Evolutionary conservation across 2,797 vertebrate genomes (phyloP).

Genomic region (Rhinogobio ventralis): DNA sequence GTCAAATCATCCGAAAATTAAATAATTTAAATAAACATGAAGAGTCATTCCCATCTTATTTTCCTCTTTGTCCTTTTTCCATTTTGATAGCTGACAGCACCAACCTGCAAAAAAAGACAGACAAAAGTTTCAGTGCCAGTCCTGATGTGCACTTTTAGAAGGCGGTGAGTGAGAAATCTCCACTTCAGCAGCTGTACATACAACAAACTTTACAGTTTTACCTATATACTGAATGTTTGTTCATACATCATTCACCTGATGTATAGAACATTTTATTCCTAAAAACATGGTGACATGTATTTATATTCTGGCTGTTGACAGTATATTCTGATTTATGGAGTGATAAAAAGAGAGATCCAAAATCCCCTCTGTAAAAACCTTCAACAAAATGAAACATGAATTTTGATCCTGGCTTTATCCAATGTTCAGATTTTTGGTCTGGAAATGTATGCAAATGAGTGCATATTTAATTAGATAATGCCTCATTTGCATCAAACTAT

Average conservation of each 20-base stretch:
- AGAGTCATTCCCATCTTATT: slow-evolving; percentile 44
- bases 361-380: neutral
- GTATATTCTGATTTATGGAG: neutral
- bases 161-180: neutral
- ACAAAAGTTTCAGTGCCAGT: slow-evolving; percentile 36
- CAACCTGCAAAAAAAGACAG: slow-evolving; percentile 69
- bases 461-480: neutral
- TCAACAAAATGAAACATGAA: neutral
- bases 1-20: slow-evolving; percentile 63
- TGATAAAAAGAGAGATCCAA: neutral
- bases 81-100: slow-evolving; percentile 51
- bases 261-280: too few relatives aligned
- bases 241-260: neutral
- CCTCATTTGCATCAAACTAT: neutral
- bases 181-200: neutral
- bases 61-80: slow-evolving; percentile 62
- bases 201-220: neutral
- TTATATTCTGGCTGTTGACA: neutral
- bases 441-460: neutral
- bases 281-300: neutral
- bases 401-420: neutral
- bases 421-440: neutral
- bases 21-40: slow-evolving; percentile 80
- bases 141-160: neutral
- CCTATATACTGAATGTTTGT: neutral